A percentile compares a stretch with the other conserved stretches of the same genome.
phyloP scores from a whole-genome alignment of 2,113 vertebrate genomes.

The Gavia stellata region DNA sequence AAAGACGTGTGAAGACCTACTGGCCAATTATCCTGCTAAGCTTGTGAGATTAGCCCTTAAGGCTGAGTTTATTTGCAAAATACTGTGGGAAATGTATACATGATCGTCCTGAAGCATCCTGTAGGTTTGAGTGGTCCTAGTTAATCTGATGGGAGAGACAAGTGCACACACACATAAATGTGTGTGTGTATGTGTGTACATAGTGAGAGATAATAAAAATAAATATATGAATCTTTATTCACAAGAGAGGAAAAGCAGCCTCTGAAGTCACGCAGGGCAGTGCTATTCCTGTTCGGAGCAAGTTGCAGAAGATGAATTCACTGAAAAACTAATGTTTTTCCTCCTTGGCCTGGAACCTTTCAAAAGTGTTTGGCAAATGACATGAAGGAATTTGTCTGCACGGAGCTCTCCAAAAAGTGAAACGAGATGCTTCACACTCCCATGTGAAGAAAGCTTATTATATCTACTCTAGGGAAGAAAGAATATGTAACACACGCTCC shows the following conservation, averaged over 20 bases:
- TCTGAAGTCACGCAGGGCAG: not conserved
- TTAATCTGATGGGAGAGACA: not conserved
- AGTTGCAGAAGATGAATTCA: not conserved
- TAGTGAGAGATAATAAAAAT: not conserved
- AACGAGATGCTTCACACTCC: not conserved
- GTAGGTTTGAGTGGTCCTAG: not conserved
- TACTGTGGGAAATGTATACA: not conserved
- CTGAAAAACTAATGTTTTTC: not conserved
- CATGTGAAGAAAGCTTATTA: not conserved
- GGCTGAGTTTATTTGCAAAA: not conserved
- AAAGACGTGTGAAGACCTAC: not conserved
- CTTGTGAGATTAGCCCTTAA: not conserved
- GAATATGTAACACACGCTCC: constrained; percentile 6
- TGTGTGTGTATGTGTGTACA: not conserved
- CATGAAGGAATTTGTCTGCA: not conserved
- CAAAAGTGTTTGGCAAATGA: constrained; percentile 4
- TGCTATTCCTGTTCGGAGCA: not conserved
- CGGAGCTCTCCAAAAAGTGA: not conserved
- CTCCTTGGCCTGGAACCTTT: not conserved
- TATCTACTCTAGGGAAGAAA: not conserved
- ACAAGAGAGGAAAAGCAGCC: not conserved
- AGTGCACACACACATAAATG: no score
- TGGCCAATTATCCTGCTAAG: not conserved
- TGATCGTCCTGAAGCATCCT: not conserved
- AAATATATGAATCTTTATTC: not conserved